A percentile compares a stretch with the other conserved stretches of the same genome.
Evolutionary conservation across 2,113 vertebrate genomes (phyloP).

Genomic region (Morone chrysops): DNA sequence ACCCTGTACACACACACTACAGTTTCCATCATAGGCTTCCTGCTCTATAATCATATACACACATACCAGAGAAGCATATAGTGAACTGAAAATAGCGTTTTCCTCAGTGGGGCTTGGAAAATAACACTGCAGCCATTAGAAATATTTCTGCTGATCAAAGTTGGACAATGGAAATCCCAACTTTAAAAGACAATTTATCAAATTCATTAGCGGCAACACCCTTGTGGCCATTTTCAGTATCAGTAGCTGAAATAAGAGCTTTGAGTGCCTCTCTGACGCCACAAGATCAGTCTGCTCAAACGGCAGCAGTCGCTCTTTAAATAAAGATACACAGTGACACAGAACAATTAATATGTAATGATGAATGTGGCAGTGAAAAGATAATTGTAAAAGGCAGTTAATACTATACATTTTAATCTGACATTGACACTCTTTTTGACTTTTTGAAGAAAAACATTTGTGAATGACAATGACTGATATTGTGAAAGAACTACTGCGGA

Average conservation of each 20-base stretch:
- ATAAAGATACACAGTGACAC: background rate
- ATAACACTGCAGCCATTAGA: background rate
- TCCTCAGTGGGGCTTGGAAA: background rate
- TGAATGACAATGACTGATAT: too few relatives aligned
- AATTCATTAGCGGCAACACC: background rate
- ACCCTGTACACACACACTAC: constrained; percentile 39
- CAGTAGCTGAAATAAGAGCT: background rate
- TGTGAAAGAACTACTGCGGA: background rate
- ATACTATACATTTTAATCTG: background rate
- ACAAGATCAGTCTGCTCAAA: background rate
- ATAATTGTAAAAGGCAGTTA: background rate
- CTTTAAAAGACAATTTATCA: constrained; percentile 9
- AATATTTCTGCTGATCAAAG: background rate
- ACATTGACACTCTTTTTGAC: background rate
- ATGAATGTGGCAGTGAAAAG: background rate
- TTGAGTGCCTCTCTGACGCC: background rate
- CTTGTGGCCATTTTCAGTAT: background rate
- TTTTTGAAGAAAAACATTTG: background rate
- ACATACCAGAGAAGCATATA: background rate
- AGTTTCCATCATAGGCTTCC: constrained; percentile 24
- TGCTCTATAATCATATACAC: background rate
- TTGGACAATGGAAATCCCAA: background rate
- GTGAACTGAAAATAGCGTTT: background rate
- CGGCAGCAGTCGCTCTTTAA: background rate
- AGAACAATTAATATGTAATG: background rate